These are phyloP conservation scores for Alentia gelatinosa DNA, from an alignment of 2,888 invertebrate species.

Conservation along the genomic window DNA sequence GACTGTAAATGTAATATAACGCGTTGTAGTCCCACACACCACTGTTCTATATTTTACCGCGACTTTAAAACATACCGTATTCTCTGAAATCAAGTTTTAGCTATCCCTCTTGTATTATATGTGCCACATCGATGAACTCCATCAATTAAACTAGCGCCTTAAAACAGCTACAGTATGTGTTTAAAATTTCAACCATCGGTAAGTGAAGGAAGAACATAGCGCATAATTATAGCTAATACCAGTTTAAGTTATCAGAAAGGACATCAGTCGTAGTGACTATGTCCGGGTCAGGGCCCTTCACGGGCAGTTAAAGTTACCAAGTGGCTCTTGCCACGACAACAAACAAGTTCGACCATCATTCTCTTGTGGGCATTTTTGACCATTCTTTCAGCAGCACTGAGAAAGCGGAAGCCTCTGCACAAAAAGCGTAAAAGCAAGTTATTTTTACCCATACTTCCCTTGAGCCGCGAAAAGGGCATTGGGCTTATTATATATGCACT, in stretches of 20 bases:
- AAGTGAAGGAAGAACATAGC: not conserved
- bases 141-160: too few relatives aligned
- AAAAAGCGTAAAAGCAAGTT: conserved; percentile 66
- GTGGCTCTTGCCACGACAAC: conserved; percentile 29
- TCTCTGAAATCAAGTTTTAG: too few relatives aligned
- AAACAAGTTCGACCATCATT: conserved; percentile 47
- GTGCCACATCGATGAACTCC: not conserved
- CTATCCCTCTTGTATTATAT: too few relatives aligned
- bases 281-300: not conserved
- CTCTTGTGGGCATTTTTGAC: conserved; percentile 57
- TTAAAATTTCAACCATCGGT: too few relatives aligned
- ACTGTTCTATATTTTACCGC: too few relatives aligned
- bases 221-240: not conserved
- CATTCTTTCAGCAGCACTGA: conserved; percentile 62
- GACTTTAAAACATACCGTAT: too few relatives aligned
- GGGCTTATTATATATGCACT: conserved; percentile 52
- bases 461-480: conserved; percentile 48
- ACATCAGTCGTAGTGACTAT: not conserved
- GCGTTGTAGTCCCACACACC: too few relatives aligned
- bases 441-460: conserved; percentile 55
- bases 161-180: too few relatives aligned
- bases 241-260: not conserved
- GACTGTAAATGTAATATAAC: too few relatives aligned
- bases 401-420: conserved; percentile 57
- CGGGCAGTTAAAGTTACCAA: not conserved